These are phyloP conservation scores for Haemorhous mexicanus DNA, from an alignment of 2,113 vertebrate species.

Conservation along the genomic window DNA sequence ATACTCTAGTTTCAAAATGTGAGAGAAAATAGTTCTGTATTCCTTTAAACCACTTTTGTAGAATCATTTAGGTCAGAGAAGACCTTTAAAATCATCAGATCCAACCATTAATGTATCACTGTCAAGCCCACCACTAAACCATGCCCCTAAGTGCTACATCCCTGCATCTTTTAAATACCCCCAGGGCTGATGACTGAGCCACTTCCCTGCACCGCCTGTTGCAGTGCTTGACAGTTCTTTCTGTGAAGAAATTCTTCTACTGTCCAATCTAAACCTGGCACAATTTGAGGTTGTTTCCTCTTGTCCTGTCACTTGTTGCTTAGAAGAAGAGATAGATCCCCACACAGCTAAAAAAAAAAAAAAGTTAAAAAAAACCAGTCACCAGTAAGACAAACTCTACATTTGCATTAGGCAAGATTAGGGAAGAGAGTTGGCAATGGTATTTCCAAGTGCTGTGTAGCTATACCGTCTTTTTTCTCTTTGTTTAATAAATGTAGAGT, in stretches of 20 bases:
- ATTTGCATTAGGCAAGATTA: background rate
- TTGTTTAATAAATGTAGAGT: background rate
- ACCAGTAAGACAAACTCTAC: background rate
- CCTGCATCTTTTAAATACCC: accelerated
- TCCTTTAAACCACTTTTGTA: background rate
- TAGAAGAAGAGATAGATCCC: background rate
- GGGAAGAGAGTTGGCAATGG: background rate
- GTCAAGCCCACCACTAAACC: background rate
- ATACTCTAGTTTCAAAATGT: background rate
- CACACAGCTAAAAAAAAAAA: background rate
- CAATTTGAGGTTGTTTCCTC: background rate
- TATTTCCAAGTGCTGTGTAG: background rate
- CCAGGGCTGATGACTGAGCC: background rate
- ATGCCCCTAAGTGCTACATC: background rate
- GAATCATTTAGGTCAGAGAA: background rate
- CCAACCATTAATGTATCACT: background rate
- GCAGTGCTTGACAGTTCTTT: background rate
- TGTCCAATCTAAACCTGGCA: background rate
- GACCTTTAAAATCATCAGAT: background rate
- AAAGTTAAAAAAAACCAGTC: background rate
- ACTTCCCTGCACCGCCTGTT: background rate
- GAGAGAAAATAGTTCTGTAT: background rate
- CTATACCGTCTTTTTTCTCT: background rate
- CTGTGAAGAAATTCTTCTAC: background rate
- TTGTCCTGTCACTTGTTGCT: accelerated